Percentiles rank a stretch among this genome's conserved stretches.
These are phyloP conservation scores for Neuroscelio doddi DNA, from an alignment of 2,888 invertebrate species.

Conservation along the genomic window DNA sequence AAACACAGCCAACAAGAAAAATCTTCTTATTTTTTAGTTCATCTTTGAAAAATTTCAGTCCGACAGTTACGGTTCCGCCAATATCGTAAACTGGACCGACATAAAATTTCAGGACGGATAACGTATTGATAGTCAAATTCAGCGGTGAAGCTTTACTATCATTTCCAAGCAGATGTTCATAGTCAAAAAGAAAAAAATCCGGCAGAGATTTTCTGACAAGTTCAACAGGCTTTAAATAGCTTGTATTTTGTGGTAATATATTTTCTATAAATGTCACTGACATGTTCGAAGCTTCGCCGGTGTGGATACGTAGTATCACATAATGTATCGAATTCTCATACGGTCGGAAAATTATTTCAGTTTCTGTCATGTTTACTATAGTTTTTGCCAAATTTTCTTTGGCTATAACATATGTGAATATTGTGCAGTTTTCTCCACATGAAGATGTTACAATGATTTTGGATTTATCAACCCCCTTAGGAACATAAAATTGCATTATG, in stretches of 20 bases:
- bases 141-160: constrained; percentile 79
- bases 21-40: constrained; percentile 57
- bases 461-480: constrained; percentile 49
- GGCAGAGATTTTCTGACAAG: constrained; percentile 78
- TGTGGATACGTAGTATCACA: constrained; percentile 56
- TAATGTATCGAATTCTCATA: constrained; percentile 59
- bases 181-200: constrained; percentile 85
- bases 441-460: constrained; percentile 55
- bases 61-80: constrained; percentile 85
- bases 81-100: constrained; percentile 82
- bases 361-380: constrained; percentile 53
- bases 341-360: constrained; percentile 56
- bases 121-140: constrained; percentile 79
- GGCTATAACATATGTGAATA: constrained; percentile 58
- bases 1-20: constrained; percentile 73
- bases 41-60: constrained; percentile 78
- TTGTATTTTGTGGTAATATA: constrained; percentile 1
- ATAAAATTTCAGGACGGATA: constrained; percentile 80
- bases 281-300: constrained; percentile 54
- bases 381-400: constrained; percentile 48
- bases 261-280: constrained; percentile 41
- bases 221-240: constrained; percentile 62
- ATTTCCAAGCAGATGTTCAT: constrained; percentile 79
- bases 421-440: constrained; percentile 59
- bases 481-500: constrained; percentile 58